Conservation (phyloP, 2,888 invertebrate species). For the Drosophila setosimentum region DNA sequence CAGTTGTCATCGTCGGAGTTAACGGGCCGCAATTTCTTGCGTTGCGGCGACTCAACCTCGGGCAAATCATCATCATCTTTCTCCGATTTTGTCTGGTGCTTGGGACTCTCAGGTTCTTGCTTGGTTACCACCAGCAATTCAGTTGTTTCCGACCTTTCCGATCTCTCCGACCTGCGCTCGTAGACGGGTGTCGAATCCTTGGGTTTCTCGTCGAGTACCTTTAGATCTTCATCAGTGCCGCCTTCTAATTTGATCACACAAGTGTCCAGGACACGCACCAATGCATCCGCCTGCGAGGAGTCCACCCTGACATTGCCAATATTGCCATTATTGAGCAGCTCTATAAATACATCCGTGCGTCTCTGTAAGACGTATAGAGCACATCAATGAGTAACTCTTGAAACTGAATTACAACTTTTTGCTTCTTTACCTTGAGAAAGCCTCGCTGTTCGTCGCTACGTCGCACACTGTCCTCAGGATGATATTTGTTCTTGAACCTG, state of each 20-base stretch:
- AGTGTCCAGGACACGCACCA: conserved; percentile 96
- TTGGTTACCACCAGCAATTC: conserved; percentile 36
- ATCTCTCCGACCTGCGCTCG: conserved; percentile 63
- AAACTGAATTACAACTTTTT: neutral
- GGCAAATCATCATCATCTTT: conserved; percentile 62
- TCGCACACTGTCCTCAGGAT: conserved; percentile 97
- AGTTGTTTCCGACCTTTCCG: conserved; percentile 40
- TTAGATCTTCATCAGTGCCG: conserved; percentile 94
- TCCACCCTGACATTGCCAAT: conserved; percentile 93
- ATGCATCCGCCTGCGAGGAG: conserved; percentile 91
- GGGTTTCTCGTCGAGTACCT: conserved; percentile 91
- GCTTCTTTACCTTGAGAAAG: conserved; percentile 89
- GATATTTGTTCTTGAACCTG: conserved; percentile 99
- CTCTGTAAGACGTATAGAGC: conserved; percentile 86
- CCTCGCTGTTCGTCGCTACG: conserved; percentile 94
- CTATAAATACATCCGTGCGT: conserved; percentile 95
- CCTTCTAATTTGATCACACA: conserved; percentile 99
- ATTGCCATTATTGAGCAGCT: conserved; percentile 90
- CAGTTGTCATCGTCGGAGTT: conserved; percentile 83
- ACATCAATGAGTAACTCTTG: neutral
- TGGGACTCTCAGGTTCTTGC: conserved; percentile 77
- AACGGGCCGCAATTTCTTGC: conserved; percentile 36
- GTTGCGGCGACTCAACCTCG: conserved; percentile 75
- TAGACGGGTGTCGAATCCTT: conserved; percentile 65
- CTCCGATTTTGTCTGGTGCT: conserved; percentile 54